Evolutionary conservation across 2,113 vertebrate species (phyloP).

Genomic region (Acrocephalus kingi): DNA sequence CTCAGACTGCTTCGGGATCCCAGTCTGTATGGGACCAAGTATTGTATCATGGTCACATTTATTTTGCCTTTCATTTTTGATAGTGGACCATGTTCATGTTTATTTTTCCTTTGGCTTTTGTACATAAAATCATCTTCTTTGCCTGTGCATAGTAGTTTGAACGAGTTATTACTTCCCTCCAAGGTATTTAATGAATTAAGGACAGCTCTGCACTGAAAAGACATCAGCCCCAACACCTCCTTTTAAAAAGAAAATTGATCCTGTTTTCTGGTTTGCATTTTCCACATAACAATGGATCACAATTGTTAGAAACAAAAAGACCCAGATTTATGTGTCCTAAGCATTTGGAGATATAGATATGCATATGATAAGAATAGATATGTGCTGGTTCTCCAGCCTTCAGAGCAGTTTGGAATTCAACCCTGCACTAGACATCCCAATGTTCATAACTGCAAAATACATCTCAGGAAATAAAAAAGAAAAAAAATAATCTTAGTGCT

Average conservation of each 20-base stretch:
- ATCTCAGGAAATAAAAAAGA: background rate
- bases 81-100: background rate
- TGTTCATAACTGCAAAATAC: background rate
- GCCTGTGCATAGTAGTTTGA: background rate
- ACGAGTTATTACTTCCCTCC: background rate
- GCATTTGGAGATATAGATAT: background rate
- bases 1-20: background rate
- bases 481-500: background rate
- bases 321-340: background rate
- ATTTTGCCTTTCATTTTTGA: background rate
- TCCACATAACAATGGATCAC: background rate
- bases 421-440: background rate
- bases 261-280: background rate
- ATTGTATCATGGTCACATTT: background rate
- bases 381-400: background rate
- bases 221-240: background rate
- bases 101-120: background rate
- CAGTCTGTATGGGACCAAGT: background rate
- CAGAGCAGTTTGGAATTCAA: background rate
- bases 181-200: background rate
- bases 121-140: background rate
- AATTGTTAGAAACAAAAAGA: background rate
- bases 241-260: background rate
- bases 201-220: background rate
- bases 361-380: background rate